phyloP scores from a whole-genome alignment of 1,140 invertebrate genomes.

The Drosophila saltans region DNA sequence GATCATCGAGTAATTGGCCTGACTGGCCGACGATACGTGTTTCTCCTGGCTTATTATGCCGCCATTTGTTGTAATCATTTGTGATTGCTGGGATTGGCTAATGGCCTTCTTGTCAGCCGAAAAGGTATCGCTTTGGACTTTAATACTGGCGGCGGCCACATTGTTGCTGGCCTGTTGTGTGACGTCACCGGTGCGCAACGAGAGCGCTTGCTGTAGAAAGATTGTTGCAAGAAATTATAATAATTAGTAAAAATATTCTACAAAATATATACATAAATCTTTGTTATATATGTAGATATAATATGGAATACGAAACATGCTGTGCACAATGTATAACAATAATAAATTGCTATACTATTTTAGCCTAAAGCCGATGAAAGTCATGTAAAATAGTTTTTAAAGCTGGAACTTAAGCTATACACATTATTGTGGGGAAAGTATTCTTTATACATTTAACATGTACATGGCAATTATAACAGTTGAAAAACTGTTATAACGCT shows the following conservation, averaged over 20 bases:
- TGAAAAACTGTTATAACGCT: too few species aligned
- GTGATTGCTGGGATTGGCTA: constrained; percentile 91
- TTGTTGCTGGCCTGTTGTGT: constrained; percentile 93
- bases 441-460: too few species aligned
- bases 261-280: not conserved
- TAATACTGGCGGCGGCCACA: constrained; percentile 90
- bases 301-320: constrained; percentile 28
- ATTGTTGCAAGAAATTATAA: not conserved
- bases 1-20: constrained; percentile 91
- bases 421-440: too few species aligned
- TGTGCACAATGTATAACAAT: constrained; percentile 20
- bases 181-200: constrained; percentile 91
- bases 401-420: too few species aligned
- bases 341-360: constrained; percentile 5
- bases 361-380: not conserved
- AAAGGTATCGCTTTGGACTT: constrained; percentile 92
- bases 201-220: constrained; percentile 88
- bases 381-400: too few species aligned
- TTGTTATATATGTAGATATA: not conserved
- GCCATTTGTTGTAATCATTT: constrained; percentile 91
- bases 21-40: constrained; percentile 88
- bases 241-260: constrained; percentile 11
- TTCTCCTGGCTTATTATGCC: constrained; percentile 88
- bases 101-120: constrained; percentile 93
- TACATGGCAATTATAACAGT: too few species aligned